A percentile compares a stretch with the other conserved stretches of the same genome.
These are phyloP conservation scores for Mesaphorura yosii DNA, from an alignment of 1,140 invertebrate species.

Conservation along the genomic window DNA sequence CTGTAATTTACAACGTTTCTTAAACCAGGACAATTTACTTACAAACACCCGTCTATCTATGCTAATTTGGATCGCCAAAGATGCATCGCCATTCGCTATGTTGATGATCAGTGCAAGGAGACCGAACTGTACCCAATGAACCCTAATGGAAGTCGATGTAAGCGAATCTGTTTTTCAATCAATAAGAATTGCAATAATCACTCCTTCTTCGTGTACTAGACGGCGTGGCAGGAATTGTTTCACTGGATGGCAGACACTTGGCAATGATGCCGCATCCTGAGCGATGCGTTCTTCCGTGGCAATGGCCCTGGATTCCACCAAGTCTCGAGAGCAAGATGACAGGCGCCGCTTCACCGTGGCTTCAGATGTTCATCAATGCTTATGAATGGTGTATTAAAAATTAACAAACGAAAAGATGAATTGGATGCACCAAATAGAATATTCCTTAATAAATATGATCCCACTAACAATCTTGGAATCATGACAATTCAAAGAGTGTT, in stretches of 20 bases:
- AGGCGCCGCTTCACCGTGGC: conserved; percentile 63
- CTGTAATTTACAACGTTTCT: conserved; percentile 19
- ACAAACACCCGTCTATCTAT: conserved; percentile 41
- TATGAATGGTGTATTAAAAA: conserved; percentile 55
- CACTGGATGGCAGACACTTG: conserved; percentile 76
- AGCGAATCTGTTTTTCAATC: conserved; percentile 22
- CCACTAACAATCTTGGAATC: no score
- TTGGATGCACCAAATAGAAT: no score
- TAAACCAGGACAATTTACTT: conserved; percentile 49
- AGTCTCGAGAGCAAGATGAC: conserved; percentile 35
- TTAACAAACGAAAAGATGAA: no score
- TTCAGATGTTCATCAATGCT: conserved; percentile 82
- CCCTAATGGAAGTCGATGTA: conserved; percentile 75
- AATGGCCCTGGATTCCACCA: conserved; percentile 62
- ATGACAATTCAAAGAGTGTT: no score
- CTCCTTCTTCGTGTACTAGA: conserved; percentile 37
- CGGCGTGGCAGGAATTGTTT: conserved; percentile 79
- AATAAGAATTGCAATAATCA: conserved; percentile 1
- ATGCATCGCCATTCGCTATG: conserved; percentile 66
- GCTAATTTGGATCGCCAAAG: conserved; percentile 46
- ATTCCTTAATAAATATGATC: no score
- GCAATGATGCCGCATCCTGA: conserved; percentile 99
- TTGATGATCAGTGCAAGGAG: conserved; percentile 61
- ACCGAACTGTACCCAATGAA: conserved; percentile 82
- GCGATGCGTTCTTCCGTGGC: conserved; percentile 69